Conservation (phyloP, 2,888 invertebrate genomes). For the Melipona bicolor region DNA sequence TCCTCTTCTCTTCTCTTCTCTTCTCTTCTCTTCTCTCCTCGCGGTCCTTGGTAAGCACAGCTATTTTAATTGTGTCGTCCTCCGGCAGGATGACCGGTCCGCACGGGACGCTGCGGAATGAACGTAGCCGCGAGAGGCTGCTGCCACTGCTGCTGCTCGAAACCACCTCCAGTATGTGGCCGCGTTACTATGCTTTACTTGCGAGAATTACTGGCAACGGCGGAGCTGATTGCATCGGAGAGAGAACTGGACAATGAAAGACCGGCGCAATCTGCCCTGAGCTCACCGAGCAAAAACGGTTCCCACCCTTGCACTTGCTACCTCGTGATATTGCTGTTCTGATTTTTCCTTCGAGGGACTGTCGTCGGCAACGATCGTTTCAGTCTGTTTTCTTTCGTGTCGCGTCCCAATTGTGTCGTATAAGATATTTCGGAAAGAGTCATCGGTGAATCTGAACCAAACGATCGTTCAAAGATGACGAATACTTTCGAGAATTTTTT, state of each 20-base stretch:
- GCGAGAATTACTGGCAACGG: constrained; percentile 74
- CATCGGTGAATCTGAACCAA: neutral
- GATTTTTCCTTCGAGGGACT: neutral
- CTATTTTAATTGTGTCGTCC: constrained; percentile 84
- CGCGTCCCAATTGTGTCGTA: neutral
- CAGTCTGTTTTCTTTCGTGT: neutral
- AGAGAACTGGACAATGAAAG: constrained; percentile 53
- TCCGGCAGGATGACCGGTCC: constrained; percentile 78
- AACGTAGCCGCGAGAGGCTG: constrained; percentile 68
- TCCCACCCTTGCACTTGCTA: constrained; percentile 18
- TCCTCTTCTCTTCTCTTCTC: constrained; percentile 40
- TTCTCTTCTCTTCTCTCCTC: neutral
- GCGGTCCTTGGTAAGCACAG: constrained; percentile 79
- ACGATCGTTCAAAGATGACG: no score
- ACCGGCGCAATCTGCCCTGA: constrained; percentile 54
- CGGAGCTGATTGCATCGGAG: constrained; percentile 69
- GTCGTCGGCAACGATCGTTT: neutral
- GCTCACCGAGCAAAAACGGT: constrained; percentile 28
- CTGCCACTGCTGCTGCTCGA: constrained; percentile 49
- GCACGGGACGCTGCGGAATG: constrained; percentile 75
- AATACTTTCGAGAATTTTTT: no score
- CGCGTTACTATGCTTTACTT: constrained; percentile 78
- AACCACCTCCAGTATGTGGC: constrained; percentile 76
- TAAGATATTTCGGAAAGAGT: neutral
- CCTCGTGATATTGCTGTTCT: neutral